Conservation (phyloP, 2,113 vertebrate species). For the Chaetodon trifascialis region DNA sequence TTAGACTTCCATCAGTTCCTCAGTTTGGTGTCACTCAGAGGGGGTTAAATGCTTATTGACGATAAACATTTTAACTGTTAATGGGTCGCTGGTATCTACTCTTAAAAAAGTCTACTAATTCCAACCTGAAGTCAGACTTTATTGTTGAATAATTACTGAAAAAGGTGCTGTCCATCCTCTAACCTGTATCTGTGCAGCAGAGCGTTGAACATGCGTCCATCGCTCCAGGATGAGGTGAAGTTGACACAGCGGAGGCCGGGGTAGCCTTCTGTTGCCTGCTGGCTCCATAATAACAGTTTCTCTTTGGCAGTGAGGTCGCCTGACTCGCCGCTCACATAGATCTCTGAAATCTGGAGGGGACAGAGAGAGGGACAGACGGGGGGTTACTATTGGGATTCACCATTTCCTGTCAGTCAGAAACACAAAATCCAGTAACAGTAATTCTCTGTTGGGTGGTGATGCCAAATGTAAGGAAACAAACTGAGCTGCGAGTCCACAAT, state of each 20-base stretch:
- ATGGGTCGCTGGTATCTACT: not conserved
- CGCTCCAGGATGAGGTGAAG: slow-evolving; percentile 96
- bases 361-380: not conserved
- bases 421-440: not conserved
- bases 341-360: slow-evolving; percentile 93
- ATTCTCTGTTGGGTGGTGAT: not conserved
- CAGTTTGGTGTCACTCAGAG: not conserved
- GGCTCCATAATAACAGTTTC: slow-evolving; percentile 96
- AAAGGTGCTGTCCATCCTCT: not conserved
- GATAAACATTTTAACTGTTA: not conserved
- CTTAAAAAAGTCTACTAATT: too few species aligned
- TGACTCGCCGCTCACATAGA: slow-evolving; percentile 96
- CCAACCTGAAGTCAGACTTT: not conserved
- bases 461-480: not conserved
- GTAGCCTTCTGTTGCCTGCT: slow-evolving; percentile 94
- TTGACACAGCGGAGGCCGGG: slow-evolving; percentile 95
- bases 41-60: not conserved
- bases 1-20: not conserved
- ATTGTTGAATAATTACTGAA: not conserved
- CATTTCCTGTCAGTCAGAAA: not conserved
- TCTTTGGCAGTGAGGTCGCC: slow-evolving; percentile 99
- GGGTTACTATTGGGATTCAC: not conserved
- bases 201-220: slow-evolving; percentile 99
- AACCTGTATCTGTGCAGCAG: slow-evolving; percentile 98
- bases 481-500: not conserved